Base-by-base conservation (phyloP, 2,888 invertebrate genomes). In the Tiphia femorata region DNA sequence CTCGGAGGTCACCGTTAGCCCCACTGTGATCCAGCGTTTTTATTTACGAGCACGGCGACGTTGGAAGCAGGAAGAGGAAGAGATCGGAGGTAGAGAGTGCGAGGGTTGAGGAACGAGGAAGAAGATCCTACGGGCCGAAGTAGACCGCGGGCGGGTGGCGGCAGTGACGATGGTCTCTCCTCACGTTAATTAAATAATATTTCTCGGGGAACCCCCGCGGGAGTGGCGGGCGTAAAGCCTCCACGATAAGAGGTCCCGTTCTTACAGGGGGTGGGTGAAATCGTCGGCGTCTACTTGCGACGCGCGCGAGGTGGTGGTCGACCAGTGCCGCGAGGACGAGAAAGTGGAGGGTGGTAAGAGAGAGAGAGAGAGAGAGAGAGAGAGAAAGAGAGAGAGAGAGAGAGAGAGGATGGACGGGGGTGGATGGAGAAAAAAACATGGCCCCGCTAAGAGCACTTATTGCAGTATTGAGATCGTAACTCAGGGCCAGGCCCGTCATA, bases 181-280 rank as follows among this genome's bases (percentile, higher is more conserved):
- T 63, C 55, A 72, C 76, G 79, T 81, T 81, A 81, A 82, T 82
- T 81, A 81, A 81, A 81, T 81, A 81, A 81, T 81, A 81, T 81
- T 81, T 81, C 75, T 77, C 73, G 63, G 41, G 67, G 53, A 62
- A 8, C 52, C 56, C 68, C 62, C 62, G 62, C 64, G 66, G 67
- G 75, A 73, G 68, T 56, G 51, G n/a, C 54, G 55, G 53, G 67
- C 65, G 72, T 43, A 70, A 67, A 69, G 68, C 33, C 33, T 12
- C 58, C 57, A 64, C 59, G 70, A 68, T 70, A 66, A 66, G 59
- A 58, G 61, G 8, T 21, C 21, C 17, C 30, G 29, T 23, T n/a
- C n/a, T 25, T 4, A 8, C 4, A 25, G 25, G 42, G 50, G 54
- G 44, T 54, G 29, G 58, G 47, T 51, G 58, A 49, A 47, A 50